phyloP scores from a whole-genome alignment of 2,113 vertebrate genomes.

The Megaptera novaeangliae region DNA sequence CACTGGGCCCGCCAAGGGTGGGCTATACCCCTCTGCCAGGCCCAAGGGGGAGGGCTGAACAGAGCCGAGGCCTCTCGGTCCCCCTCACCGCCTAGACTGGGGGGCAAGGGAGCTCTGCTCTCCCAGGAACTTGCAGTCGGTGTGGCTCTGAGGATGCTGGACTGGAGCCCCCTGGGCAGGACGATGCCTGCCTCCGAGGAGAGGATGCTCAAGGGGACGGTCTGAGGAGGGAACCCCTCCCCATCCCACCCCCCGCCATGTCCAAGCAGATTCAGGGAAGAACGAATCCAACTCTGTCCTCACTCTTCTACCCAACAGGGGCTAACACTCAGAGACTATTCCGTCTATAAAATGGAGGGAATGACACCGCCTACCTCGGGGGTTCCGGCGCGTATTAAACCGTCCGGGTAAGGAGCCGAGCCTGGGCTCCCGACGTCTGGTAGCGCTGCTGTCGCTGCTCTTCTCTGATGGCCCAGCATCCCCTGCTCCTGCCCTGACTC shows the following conservation, averaged over 20 bases:
- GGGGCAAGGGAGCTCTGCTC: background rate
- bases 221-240: background rate
- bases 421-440: background rate
- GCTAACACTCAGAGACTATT: background rate
- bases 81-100: fast-evolving
- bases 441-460: fast-evolving
- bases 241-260: fast-evolving
- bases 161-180: background rate
- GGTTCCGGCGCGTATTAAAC: background rate
- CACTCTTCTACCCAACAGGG: background rate
- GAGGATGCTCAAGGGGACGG: background rate
- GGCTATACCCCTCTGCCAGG: background rate
- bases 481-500: background rate
- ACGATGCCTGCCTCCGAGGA: background rate
- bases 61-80: background rate
- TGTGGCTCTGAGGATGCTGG: background rate
- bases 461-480: too few species aligned
- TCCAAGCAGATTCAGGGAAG: background rate
- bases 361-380: background rate
- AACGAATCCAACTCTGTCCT: background rate
- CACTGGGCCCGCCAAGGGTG: slow-evolving; percentile 9
- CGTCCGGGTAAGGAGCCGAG: background rate
- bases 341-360: background rate
- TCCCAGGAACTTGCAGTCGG: background rate
- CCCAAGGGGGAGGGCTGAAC: background rate